Evolutionary conservation across 2,888 invertebrate species (phyloP).

Genomic region (Criorhina ranunculi): DNA sequence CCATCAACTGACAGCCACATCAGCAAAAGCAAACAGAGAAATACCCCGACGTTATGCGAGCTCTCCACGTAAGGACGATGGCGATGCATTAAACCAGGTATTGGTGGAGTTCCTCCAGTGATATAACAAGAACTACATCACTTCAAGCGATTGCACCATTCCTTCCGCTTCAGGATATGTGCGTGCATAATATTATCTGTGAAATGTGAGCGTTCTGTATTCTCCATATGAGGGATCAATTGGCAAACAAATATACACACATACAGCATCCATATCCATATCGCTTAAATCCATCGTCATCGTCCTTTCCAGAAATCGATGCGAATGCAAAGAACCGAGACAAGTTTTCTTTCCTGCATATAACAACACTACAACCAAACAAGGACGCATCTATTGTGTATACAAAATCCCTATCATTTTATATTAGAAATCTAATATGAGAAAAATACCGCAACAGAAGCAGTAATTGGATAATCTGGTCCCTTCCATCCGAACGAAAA

Average conservation of each 20-base stretch:
- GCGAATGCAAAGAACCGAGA: slow-evolving; percentile 33
- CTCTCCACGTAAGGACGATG: slow-evolving; percentile 14
- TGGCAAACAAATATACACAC: slow-evolving; percentile 44
- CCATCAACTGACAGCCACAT: slow-evolving; percentile 41
- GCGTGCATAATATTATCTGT: slow-evolving; percentile 47
- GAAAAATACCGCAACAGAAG: slow-evolving; percentile 21
- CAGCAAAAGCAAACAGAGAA: slow-evolving; percentile 50
- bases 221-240: slow-evolving; percentile 57
- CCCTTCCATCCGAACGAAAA: not conserved
- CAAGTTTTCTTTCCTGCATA: slow-evolving; percentile 20
- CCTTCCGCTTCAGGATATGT: slow-evolving; percentile 7
- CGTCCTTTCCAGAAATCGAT: slow-evolving; percentile 39
- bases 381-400: slow-evolving; percentile 25
- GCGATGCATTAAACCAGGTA: slow-evolving; percentile 16
- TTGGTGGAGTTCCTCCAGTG: slow-evolving; percentile 5
- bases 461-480: slow-evolving; percentile 53
- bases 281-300: slow-evolving; percentile 33
- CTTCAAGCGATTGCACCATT: not conserved
- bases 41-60: slow-evolving; percentile 1
- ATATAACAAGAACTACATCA: slow-evolving; percentile 14
- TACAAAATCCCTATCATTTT: slow-evolving; percentile 25
- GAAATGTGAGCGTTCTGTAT: slow-evolving; percentile 43
- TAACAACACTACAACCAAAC: not conserved
- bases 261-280: slow-evolving; percentile 18
- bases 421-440: slow-evolving; percentile 63